A percentile compares a stretch with the other conserved stretches of the same genome.
phyloP scores from a whole-genome alignment of 2,888 invertebrate genomes.

The Gerosis bhagava region DNA sequence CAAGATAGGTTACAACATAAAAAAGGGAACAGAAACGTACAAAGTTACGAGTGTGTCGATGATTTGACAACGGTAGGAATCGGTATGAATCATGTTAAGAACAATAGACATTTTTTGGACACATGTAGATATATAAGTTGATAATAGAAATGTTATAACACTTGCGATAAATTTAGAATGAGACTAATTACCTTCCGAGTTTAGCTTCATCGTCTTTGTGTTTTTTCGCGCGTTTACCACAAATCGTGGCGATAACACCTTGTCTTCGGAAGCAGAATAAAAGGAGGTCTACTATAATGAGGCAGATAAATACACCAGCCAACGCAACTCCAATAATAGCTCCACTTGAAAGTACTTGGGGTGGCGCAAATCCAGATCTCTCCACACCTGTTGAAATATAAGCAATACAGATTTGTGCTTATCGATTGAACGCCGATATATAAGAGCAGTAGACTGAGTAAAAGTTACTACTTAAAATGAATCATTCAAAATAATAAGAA shows the following conservation, averaged over 20 bases:
- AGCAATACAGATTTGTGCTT: slow-evolving; percentile 37
- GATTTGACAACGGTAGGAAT: slow-evolving; percentile 48
- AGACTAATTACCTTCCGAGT: slow-evolving; percentile 87
- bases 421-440: too few species aligned
- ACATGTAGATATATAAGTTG: slow-evolving; percentile 12
- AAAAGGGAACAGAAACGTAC: slow-evolving; percentile 38
- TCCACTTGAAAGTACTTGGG: slow-evolving; percentile 85
- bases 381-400: slow-evolving; percentile 65
- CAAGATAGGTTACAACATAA: slow-evolving; percentile 40
- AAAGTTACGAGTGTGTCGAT: slow-evolving; percentile 57
- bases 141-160: slow-evolving; percentile 18
- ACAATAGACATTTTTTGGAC: slow-evolving; percentile 15
- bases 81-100: slow-evolving; percentile 26
- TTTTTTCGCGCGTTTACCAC: slow-evolving; percentile 85
- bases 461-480: slow-evolving; percentile 17
- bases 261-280: slow-evolving; percentile 87
- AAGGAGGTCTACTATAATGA: slow-evolving; percentile 92
- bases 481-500: slow-evolving; percentile 16
- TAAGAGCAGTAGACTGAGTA: slow-evolving; percentile 59
- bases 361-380: slow-evolving; percentile 71
- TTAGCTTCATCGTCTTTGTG: slow-evolving; percentile 92
- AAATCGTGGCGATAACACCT: slow-evolving; percentile 87
- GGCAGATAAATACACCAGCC: slow-evolving; percentile 89
- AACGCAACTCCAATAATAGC: slow-evolving; percentile 94
- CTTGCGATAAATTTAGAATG: slow-evolving; percentile 4